Base-by-base conservation (phyloP, 1,140 invertebrate species). In the Hyles euphorbiae region DNA sequence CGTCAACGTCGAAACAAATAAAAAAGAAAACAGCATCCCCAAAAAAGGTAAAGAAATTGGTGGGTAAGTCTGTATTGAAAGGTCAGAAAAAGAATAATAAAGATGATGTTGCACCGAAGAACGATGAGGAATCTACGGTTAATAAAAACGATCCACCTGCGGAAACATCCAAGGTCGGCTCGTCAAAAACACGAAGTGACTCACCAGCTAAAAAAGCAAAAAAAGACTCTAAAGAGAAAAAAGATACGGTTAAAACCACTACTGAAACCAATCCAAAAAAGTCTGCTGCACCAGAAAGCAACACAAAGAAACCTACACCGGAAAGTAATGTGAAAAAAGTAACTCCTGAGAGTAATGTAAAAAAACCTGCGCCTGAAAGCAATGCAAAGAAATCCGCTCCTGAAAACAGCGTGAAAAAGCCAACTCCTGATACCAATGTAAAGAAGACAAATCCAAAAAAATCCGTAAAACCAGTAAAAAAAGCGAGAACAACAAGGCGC, bases 141-240 rank as follows among this genome's bases (percentile, higher is more conserved):
- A 74, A 84, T 46, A 81, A 77, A 65, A 64, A 60, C 53, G 71
- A 78, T n/a, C 50, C 58, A 7, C 54, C 70, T 40, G 36, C 70
- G 36, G 79, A 79, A 45, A 56, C 53, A 10, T 12, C 60, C 47
- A 84, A 83, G 68, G 43, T 68, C 33, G 70, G 65, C 61, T 47
- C 67, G 12, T 65, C 72, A 34, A 85, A 83, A 64, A 33, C 64
- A 46, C 75, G 76, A 63, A 78, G 76, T 61, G 68, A 72, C 48
- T 78, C 76, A 40, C 71, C 78, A 58, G 53, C 72, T 22, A 86
- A 88, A 71, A 86, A 83, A 60, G 50, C 59, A 49, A 88, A 83
- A 65, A 86, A 81, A 68, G 82, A 84, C 47, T 48, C 64, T 53
- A 81, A 83, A 54, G 80, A 86, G 65, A 82, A 81, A 62, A 84